Evolutionary conservation across 2,113 vertebrate genomes (phyloP).

Genomic region (Campylomormyrus tamandua): DNA sequence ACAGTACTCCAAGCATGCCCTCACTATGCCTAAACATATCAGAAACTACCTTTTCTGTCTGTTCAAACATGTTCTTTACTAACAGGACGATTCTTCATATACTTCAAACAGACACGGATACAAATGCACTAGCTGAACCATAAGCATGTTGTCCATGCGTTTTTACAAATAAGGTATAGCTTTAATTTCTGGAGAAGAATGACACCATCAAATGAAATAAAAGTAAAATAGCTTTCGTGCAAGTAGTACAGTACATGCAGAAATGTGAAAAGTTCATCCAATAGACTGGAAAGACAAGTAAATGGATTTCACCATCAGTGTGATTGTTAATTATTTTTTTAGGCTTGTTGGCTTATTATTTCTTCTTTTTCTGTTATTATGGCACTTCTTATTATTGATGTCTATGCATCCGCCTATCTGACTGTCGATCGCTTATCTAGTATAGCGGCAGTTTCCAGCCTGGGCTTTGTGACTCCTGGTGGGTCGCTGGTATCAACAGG

Average conservation of each 20-base stretch:
- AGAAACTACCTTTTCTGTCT: not conserved
- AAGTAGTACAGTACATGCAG: not conserved
- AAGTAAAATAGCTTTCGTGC: not conserved
- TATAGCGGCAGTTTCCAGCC: not conserved
- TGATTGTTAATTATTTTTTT: not conserved
- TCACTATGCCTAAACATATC: not conserved
- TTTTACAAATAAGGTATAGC: not conserved
- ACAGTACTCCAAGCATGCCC: not conserved
- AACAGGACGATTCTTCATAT: not conserved
- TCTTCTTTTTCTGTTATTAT: not conserved
- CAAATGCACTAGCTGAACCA: not conserved
- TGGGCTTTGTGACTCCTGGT: not conserved
- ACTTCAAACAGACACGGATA: not conserved
- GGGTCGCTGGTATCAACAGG: not conserved
- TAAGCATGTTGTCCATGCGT: not conserved
- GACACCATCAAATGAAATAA: not conserved
- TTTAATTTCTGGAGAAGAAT: not conserved
- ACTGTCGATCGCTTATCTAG: not conserved
- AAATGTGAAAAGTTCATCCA: not conserved
- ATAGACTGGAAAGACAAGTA: not conserved
- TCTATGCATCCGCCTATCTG: not conserved
- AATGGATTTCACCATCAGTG: not conserved
- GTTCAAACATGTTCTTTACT: not conserved
- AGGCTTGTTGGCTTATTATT: not conserved
- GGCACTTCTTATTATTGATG: not conserved